These are phyloP conservation scores for Maccullochella peelii DNA, from an alignment of 2,113 vertebrate genomes.

Conservation along the genomic window DNA sequence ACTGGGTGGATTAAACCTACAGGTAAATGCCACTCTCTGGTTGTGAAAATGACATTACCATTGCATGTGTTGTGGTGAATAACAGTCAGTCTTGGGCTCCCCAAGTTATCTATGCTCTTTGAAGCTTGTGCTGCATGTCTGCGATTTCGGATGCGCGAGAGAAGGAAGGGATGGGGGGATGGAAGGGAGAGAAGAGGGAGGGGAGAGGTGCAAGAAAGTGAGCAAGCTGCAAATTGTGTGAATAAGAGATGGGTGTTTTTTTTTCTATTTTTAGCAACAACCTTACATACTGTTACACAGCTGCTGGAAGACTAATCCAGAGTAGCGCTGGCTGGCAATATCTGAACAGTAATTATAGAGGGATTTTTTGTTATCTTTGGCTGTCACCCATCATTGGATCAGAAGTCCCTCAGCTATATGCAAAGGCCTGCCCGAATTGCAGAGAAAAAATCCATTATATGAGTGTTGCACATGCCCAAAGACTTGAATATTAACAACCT, in stretches of 20 bases:
- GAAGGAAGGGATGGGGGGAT: slow-evolving; percentile 25
- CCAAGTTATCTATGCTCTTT: slow-evolving; percentile 83
- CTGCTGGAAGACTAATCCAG: slow-evolving; percentile 76
- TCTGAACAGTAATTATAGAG: slow-evolving; percentile 71
- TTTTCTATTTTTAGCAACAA: slow-evolving; percentile 74
- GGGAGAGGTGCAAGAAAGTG: slow-evolving; percentile 59
- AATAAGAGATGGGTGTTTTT: slow-evolving; percentile 75
- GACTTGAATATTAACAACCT: slow-evolving; percentile 77
- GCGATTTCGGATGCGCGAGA: slow-evolving; percentile 60
- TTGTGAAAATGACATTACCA: slow-evolving; percentile 59
- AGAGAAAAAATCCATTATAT: slow-evolving; percentile 66
- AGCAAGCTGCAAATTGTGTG: slow-evolving; percentile 70
- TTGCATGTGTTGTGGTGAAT: slow-evolving; percentile 69
- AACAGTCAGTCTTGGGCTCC: slow-evolving; percentile 60
- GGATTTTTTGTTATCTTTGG: slow-evolving; percentile 74
- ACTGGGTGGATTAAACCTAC: slow-evolving; percentile 21
- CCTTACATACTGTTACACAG: slow-evolving; percentile 67
- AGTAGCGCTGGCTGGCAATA: slow-evolving; percentile 65
- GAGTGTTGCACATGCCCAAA: slow-evolving; percentile 64
- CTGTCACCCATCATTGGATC: slow-evolving; percentile 79
- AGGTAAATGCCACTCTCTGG: slow-evolving; percentile 42
- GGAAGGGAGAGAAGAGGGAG: slow-evolving; percentile 6
- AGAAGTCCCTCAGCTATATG: slow-evolving; percentile 66
- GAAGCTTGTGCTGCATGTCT: slow-evolving; percentile 75
- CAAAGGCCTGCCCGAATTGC: slow-evolving; percentile 53